A percentile compares a stretch with the other conserved stretches of the same genome.
phyloP scores from a whole-genome alignment of 30 jellyfish, hydroid and myxozoan species.

The Cassiopea andromeda region DNA sequence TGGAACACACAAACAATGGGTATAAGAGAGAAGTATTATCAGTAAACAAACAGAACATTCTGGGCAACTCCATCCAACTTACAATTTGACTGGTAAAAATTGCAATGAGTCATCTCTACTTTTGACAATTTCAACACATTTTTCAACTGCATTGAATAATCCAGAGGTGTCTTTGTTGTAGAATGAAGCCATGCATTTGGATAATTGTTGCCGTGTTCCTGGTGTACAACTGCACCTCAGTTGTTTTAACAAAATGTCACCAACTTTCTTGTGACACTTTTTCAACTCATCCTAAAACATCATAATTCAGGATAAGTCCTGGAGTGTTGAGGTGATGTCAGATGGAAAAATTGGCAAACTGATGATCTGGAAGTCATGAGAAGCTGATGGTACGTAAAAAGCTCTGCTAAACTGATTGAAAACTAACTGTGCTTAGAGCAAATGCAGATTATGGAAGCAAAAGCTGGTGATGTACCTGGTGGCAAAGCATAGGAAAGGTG shows the following conservation, averaged over 20 bases:
- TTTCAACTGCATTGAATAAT: constrained; percentile 78
- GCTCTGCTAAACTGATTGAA: too few relatives aligned
- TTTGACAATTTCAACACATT: constrained; percentile 80
- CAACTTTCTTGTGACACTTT: constrained; percentile 78
- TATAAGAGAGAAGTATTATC: background rate
- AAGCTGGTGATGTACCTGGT: too few relatives aligned
- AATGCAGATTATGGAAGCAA: too few relatives aligned
- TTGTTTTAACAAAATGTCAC: constrained; percentile 75
- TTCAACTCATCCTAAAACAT: constrained; percentile 77
- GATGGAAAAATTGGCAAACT: too few relatives aligned
- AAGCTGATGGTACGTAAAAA: too few relatives aligned
- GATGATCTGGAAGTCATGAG: too few relatives aligned
- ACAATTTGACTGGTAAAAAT: constrained; percentile 76
- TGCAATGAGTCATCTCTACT: constrained; percentile 87
- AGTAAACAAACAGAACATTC: background rate
- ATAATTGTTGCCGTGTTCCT: constrained; percentile 85
- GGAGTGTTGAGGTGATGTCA: too few relatives aligned
- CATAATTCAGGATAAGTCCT: background rate
- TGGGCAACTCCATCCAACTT: constrained; percentile 23
- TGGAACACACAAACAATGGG: too few relatives aligned
- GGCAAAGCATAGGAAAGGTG: too few relatives aligned
- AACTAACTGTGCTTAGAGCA: too few relatives aligned
- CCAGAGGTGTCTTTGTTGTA: constrained; percentile 80
- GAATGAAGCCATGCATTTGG: constrained; percentile 84
- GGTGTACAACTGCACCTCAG: constrained; percentile 86